A percentile compares a stretch with the other conserved stretches of the same genome.
Conservation (phyloP, 2,113 vertebrate genomes). For the Geothlypis trichas region DNA sequence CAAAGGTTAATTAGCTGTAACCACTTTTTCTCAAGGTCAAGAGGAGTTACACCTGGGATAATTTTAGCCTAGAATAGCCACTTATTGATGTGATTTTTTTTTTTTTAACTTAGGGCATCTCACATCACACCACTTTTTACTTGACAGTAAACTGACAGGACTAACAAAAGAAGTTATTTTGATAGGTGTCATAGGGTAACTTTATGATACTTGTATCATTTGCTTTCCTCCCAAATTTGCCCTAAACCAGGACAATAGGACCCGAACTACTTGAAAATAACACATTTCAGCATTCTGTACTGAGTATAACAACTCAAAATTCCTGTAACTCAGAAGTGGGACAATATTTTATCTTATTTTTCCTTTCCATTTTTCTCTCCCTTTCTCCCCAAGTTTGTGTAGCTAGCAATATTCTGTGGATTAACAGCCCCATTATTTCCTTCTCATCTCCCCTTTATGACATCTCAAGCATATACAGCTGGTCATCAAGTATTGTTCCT, state of each 20-base stretch:
- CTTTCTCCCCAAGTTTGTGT: background rate
- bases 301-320: background rate
- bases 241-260: background rate
- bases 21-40: slow-evolving; percentile 15
- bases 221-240: background rate
- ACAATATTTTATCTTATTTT: background rate
- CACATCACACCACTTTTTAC: background rate
- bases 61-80: slow-evolving; percentile 3
- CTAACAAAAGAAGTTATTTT: slow-evolving; percentile 7
- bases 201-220: background rate
- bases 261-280: background rate
- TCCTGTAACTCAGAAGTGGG: background rate
- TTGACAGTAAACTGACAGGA: background rate
- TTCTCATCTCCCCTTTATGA: background rate
- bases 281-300: background rate
- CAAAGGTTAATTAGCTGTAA: slow-evolving; percentile 51
- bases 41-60: slow-evolving; percentile 14
- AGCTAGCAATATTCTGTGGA: background rate
- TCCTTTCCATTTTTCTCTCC: background rate
- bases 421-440: background rate
- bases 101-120: background rate
- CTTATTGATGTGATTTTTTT: background rate
- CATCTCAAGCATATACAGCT: background rate
- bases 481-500: background rate
- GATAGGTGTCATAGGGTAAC: background rate